Base-by-base conservation (phyloP, 2,797 vertebrate genomes). In the Crax fasciolata region DNA sequence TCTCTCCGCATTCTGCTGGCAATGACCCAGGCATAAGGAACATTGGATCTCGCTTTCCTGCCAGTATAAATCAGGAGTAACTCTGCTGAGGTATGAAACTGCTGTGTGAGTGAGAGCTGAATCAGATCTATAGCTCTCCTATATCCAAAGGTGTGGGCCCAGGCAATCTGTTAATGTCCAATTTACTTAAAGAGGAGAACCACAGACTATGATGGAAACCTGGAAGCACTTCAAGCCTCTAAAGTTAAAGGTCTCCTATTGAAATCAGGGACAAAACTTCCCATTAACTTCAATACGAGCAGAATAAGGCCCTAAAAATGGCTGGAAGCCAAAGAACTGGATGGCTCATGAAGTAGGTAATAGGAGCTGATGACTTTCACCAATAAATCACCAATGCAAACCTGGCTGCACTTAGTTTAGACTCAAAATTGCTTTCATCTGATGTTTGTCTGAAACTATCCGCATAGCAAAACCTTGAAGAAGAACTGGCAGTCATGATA, bases 321-420 rank as follows among this genome's bases (percentile, higher is more conserved):
- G 82, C 83, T 88, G 63, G 38, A 79, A 90, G 91, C 85, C 89
- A 87, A 84, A 74, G 71, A 71, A 82, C 70, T 79, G 84, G 63
- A 94, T 87, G 91, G 89, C 83, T 96, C 49, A 71, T 91, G 83
- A 61, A 93, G 90, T 39, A 95, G 91, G 87, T 96, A 95, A 96
- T 91, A 91, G 91, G 71, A 95, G 63, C 77, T 79, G 89, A 84
- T 82, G 94, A 77, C 57, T 97, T 96, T 71, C 66, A 85, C 66
- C 89, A 91, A 86, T 96, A 96, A 96, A 97, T 96, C 85, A 96
- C 74, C 76, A 54, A 63, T 11, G n/a, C 83, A 82, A 94, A 95
- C 87, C 59, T 94, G 87, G 74, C 83, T 1, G 5, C 73, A 63
- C 70, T 87, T 77, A 38, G 38, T 93, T 94, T 94, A 86, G 59